phyloP scores from a whole-genome alignment of 2,797 vertebrate species.

The Catostomus latipinnis region DNA sequence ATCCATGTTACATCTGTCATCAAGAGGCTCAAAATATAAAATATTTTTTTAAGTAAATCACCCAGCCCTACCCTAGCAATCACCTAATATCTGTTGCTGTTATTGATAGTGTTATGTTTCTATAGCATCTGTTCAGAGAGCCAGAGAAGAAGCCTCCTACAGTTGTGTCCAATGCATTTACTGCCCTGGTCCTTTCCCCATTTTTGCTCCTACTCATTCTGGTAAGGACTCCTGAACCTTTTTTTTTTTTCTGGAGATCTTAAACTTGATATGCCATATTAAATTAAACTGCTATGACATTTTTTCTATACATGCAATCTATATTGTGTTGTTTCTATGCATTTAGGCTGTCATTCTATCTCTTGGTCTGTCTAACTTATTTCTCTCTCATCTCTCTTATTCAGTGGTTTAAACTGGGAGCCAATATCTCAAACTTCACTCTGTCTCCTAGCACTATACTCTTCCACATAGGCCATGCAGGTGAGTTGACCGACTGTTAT shows the following conservation, averaged over 20 bases:
- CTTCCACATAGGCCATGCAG: constrained; percentile 95
- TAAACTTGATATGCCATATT: not conserved
- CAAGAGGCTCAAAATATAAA: too few species aligned
- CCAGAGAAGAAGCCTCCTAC: constrained; percentile 97
- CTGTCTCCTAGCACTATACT: constrained; percentile 94
- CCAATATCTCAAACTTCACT: constrained; percentile 96
- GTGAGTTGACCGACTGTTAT: constrained; percentile 74
- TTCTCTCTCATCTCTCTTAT: constrained; percentile 58
- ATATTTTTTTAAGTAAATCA: not conserved
- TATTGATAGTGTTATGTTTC: constrained; percentile 34
- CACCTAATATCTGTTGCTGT: not conserved
- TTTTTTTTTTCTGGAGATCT: constrained; percentile 43
- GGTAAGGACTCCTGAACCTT: constrained; percentile 75
- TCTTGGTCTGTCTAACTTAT: constrained; percentile 55
- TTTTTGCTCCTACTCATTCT: constrained; percentile 92
- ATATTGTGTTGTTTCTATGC: not conserved
- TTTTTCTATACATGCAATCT: not conserved
- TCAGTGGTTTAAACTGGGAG: constrained; percentile 97
- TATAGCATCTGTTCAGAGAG: constrained; percentile 95
- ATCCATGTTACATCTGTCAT: too few species aligned
- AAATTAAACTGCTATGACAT: not conserved
- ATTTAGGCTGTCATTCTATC: not conserved
- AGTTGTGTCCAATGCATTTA: constrained; percentile 95
- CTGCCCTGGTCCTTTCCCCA: constrained; percentile 90
- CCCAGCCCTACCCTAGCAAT: not conserved